Base-by-base conservation (phyloP, 2,888 invertebrate genomes). In the Periphyllus acericola region DNA sequence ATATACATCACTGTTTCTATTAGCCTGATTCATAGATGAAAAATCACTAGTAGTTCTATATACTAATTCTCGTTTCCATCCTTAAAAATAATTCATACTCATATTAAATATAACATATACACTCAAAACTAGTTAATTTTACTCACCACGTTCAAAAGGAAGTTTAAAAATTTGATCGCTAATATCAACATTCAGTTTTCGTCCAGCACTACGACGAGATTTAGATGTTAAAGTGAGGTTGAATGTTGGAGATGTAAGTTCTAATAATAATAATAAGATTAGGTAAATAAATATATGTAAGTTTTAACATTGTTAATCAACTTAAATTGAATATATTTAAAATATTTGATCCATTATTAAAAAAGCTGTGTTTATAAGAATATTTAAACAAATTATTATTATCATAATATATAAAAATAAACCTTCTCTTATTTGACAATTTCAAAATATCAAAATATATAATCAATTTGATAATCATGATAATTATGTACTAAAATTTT, bases 21-120 rank as follows among this genome's bases (percentile, higher is more conserved):
- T 94, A 68, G 91, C 90, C n/a, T 91, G 92, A 81, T 87, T 87
- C 74, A 21, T 3, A 71, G 55, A 0, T 60, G 60, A 25, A 91
- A 89, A 92, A 90, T 94, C 94, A 2, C 92, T 91, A 4, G 94
- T 93, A 3, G 94, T 93, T 34, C 96, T 93, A 91, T 93, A 94
- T 40, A 96, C 97, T 72, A 97, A 92, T 92, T 97, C 97, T 74
- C 97, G 93, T 91, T 93, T 94, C 97, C 97, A 96, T 17, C 96
- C 96, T 92, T 89, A 60, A 89, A 75, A 66, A 74, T 14, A 14
- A 29, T 68, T 21, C 21, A 3, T 21, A 60, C 60, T 21, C 25
- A 21, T 5, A 68, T 5, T 25, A n/a, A n/a, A n/a, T n/a, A n/a
- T n/a, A n/a, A 81, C 40, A n/a, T 1, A 8, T 76, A 78, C 0